Evolutionary conservation across 1,140 invertebrate genomes (phyloP), one percentile per base, ranked within the genome.

Genomic region (Luehdorfia chinensis): DNA sequence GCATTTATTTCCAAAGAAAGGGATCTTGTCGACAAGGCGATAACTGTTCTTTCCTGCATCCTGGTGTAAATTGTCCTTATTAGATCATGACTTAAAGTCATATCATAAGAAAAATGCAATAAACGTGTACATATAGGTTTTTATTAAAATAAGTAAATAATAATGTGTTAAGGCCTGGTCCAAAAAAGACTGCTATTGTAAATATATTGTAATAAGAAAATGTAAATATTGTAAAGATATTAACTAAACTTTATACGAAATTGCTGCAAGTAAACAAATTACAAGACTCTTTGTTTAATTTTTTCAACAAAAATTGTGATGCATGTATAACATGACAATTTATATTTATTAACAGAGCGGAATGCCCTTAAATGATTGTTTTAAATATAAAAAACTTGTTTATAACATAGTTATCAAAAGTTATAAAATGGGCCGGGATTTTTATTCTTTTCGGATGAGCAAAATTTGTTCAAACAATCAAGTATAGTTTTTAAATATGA

Each of bases 1-100:
- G 94, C 72, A 91, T 93, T 66, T 92, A 94, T 64, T 94, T 94
- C 63, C 91, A 92, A 65, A 92, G 93, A 63, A 90, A 90, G 59
- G 93, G 94, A 1, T 93, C 90, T 49, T 95, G 94, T 78, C 84
- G 93, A 43, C 89, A 93, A 64, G 92, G 92, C 11, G 93, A 93
- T 47, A 93, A 92, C 57, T 95, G 94, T 75, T 90, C 92, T 34
- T 95, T 92, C 72, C 79, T 94, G 55, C 94, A 95, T 87, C 93
- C 93, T 13, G 90, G 91, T 49, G 90, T 90, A 8, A 92, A 92
- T 78, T 89, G 89, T 59, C 89, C 89, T 18, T 87, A 66, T 71
- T 88, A 78, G 75, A 37, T 27, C 43, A 13, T 50, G 4, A 23
- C 23, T 31, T 1, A 8, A 47, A 6, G 7, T 55, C 18, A 28